Conservation (phyloP, 2,888 invertebrate genomes). For the Cenopis cana region DNA sequence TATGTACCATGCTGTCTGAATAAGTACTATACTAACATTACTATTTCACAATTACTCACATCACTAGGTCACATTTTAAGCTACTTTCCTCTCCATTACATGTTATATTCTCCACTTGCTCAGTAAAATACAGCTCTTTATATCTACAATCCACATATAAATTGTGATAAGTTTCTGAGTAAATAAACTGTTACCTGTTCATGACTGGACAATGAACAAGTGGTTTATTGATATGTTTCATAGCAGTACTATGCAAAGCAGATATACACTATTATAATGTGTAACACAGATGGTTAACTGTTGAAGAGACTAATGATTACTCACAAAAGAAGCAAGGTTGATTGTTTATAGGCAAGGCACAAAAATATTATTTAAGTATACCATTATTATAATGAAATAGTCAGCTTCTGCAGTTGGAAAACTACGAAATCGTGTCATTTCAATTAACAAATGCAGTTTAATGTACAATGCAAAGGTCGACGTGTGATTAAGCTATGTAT, state of each 20-base stretch:
- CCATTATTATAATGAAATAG: neutral
- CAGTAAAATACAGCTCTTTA: neutral
- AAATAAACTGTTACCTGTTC: slow-evolving; percentile 10
- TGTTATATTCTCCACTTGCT: neutral
- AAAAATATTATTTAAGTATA: neutral
- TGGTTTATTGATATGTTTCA: neutral
- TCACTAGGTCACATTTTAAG: neutral
- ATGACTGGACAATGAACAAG: neutral
- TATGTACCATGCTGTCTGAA: too few relatives aligned
- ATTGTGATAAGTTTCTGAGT: slow-evolving; percentile 1
- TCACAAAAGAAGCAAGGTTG: neutral
- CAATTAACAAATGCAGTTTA: neutral
- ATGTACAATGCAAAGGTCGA: neutral
- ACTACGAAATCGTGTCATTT: neutral
- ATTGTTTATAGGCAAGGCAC: neutral
- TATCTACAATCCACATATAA: neutral
- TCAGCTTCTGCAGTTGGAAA: neutral
- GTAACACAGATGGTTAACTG: too few relatives aligned
- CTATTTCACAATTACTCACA: neutral
- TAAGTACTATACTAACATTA: too few relatives aligned
- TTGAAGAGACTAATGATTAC: too few relatives aligned
- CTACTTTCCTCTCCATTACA: neutral
- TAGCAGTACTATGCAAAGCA: neutral
- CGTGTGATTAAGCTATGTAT: neutral
- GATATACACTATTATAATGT: neutral